Base-by-base conservation (phyloP, 2,113 vertebrate genomes). In the Heptranchias perlo region DNA sequence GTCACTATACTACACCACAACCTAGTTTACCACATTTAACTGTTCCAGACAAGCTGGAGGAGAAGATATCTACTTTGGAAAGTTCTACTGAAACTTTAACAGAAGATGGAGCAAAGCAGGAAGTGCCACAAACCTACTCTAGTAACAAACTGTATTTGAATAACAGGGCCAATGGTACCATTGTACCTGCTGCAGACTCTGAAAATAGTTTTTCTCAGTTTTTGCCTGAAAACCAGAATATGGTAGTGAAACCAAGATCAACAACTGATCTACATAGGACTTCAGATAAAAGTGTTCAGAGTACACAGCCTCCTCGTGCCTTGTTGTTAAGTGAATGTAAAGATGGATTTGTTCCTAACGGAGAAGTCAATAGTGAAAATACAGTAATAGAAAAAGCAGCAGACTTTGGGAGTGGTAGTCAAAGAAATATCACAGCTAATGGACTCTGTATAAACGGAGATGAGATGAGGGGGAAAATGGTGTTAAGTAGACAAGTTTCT, bases 31-130 rank as follows among this genome's bases (percentile, higher is more conserved):
- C 97, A 8, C 96, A 97, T 67, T 96, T 97, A 82, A 92, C 96
- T 49, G 47, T 65, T 78, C 96, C 96, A 96, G 97, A 97, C 96
- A 96, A 89, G 2, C 96, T 96, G 0, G 98, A 98, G 96, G 97
- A 97, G 67, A 97, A 97, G 96, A 96, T 97, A 87, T 98, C 98
- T 61, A 97, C 98, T 28, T 96, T 97, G 64, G 99, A 98, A 78
- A 98, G 98, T 95, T 99, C 98, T 84, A 98, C 98, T 0, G 99
- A 99, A 97, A 98, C 98, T 96, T 97, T 99, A 96, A 98, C 98
- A 0, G 99, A 99, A 96, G 98, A 97, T 0, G 98, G 97, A 96
- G 97, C 97, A n/a, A 97, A 97, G 96, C 96, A 96, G 2, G 98
- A 98, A 78, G 96, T 96, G 8, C 0, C 84, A 13, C 94, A 96